A percentile compares a stretch with the other conserved stretches of the same genome.
These are phyloP conservation scores for Adoxophyes honmai DNA, from an alignment of 1,140 invertebrate genomes.

Conservation along the genomic window DNA sequence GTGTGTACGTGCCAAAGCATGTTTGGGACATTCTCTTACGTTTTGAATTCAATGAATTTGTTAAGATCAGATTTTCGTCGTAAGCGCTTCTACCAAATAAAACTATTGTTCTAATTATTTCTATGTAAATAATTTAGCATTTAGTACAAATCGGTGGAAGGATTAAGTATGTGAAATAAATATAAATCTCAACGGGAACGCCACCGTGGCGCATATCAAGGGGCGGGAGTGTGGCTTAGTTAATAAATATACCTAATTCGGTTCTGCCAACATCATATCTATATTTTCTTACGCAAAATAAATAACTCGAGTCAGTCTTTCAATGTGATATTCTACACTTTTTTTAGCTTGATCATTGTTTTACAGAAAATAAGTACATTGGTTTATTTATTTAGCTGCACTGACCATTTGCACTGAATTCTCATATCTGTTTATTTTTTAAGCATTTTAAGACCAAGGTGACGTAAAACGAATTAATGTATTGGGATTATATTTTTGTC, in stretches of 20 bases:
- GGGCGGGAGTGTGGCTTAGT: conserved; percentile 18
- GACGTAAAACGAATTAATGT: conserved; percentile 8
- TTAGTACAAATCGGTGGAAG: conserved; percentile 73
- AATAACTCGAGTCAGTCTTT: conserved; percentile 4
- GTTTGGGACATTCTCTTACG: conserved; percentile 26
- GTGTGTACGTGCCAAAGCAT: conserved; percentile 66
- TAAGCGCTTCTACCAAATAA: conserved; percentile 71
- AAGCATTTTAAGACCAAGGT: conserved; percentile 8
- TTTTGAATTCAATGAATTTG: conserved; percentile 22
- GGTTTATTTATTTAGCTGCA: neutral
- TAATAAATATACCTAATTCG: neutral
- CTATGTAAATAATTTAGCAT: conserved; percentile 61
- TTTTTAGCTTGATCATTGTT: neutral
- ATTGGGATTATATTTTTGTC: neutral
- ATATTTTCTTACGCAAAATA: conserved; percentile 14
- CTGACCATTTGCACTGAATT: neutral
- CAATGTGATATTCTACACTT: conserved; percentile 2
- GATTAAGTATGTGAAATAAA: conserved; percentile 38
- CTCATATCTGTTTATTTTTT: neutral
- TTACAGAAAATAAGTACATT: conserved; percentile 12
- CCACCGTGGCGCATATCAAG: conserved; percentile 20
- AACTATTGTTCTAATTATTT: conserved; percentile 33
- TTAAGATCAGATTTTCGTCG: conserved; percentile 32
- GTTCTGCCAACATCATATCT: conserved; percentile 10
- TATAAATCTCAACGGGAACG: conserved; percentile 26